Evolutionary conservation across 2,113 vertebrate species (phyloP), one percentile per base, ranked within the genome.

Genomic region (Sarotherodon lohbergeri): DNA sequence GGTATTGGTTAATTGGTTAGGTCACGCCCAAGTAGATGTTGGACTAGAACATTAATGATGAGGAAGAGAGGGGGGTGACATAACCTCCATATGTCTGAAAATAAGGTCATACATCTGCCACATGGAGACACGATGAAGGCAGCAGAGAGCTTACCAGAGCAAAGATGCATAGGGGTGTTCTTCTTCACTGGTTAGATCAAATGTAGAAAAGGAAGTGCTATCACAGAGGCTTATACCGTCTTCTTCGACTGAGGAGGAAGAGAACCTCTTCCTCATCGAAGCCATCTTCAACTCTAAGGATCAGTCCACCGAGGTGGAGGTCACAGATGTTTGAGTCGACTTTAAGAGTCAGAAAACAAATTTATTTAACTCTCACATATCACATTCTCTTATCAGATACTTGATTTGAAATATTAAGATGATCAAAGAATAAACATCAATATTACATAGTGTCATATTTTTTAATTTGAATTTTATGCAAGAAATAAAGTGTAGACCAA

Each of bases 81-180:
- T 22, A 22, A 22, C 22, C 22, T 22, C 22, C 22, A 22, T 22
- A 22, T 22, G 22, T 22, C 22, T 22, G 22, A 22, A 22, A 22
- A 22, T 22, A 22, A 22, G 22, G 27, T 54, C 29, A 54, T 61
- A 7, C 9, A 10, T 34, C 13, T 43, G 52, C 17, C 41, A 9
- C 48, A 29, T 10, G 22, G 41, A 32, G 2, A 81, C 29, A 29
- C 12, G 68, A 36, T 2, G 27, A 50, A 39, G 1, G 14, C 19
- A 66, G 78, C 22, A 81, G 34, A 8, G 19, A 48, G 12, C 68
- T 87, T 57, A 93, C 90, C 89, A 87, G 27, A 93, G 91, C 88
- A 90, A 80, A 27, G 88, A 83, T 36, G 83, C 84, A 1, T n/a
- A 84, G 5, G 91, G 84, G 27, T 90, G 90, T n/a, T 87, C 81